These are phyloP conservation scores for Sphinx pinastri DNA, from an alignment of 2,888 invertebrate species.

Conservation along the genomic window DNA sequence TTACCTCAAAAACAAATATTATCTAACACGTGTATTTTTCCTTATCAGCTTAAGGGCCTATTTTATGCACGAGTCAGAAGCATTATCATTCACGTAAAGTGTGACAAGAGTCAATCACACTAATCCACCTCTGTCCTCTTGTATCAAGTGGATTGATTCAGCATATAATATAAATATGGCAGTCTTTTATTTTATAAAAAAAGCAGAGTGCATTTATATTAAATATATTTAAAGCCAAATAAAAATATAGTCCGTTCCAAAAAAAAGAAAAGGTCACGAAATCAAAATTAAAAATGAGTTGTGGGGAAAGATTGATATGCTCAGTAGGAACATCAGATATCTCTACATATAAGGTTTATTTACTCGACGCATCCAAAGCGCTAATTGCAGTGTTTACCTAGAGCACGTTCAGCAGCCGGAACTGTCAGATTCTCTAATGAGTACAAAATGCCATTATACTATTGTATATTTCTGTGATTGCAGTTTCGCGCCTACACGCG, in stretches of 20 bases:
- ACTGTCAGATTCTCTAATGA: constrained; percentile 63
- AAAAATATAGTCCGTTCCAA: too few relatives aligned
- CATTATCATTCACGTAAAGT: constrained; percentile 26
- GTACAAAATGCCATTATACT: constrained; percentile 59
- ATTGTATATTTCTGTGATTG: constrained; percentile 64
- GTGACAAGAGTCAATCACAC: neutral
- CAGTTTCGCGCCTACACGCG: constrained; percentile 74
- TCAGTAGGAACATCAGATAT: neutral
- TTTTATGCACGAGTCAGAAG: constrained; percentile 50
- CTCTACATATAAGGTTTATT: constrained; percentile 31
- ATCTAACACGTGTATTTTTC: constrained; percentile 40
- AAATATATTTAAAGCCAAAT: too few relatives aligned
- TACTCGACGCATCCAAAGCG: constrained; percentile 44
- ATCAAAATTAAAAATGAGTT: neutral
- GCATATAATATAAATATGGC: too few relatives aligned
- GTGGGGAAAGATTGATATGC: neutral
- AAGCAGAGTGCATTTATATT: too few relatives aligned
- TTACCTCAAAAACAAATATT: constrained; percentile 21
- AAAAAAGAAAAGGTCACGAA: too few relatives aligned
- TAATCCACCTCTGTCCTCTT: too few relatives aligned
- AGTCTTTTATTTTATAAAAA: too few relatives aligned
- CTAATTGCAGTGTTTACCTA: constrained; percentile 53
- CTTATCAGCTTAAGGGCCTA: constrained; percentile 53
- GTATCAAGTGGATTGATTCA: too few relatives aligned
- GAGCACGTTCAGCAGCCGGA: constrained; percentile 56